Evolutionary conservation across 2,113 vertebrate species (phyloP), one percentile per base, ranked within the genome.

Genomic region (Glareola pratincola): DNA sequence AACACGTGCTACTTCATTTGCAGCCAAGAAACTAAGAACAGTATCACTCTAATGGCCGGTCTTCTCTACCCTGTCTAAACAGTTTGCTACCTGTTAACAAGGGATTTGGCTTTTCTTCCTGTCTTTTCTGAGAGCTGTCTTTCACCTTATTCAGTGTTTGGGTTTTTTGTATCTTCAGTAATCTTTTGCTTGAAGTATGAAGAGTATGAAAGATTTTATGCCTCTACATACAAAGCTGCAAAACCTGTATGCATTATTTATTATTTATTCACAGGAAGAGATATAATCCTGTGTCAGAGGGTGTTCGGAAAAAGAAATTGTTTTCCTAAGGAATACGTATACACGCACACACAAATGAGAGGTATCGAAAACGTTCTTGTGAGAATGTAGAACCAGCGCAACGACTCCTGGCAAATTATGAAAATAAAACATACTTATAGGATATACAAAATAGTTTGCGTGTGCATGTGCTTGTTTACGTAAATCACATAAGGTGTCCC

Each of bases 231-330:
- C 37, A 79, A 72, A 92, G 41, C 53, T 84, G 66, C 72, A 82
- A 85, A 83, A 66, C 20, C 41, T 67, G 20, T 56, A 39, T 79
- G 56, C 66, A 57, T 97, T 89, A 77, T 92, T 87, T 94, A 71
- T 94, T 91, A 50, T 23, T 79, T 88, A 85, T 90, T 97, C 62
- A 90, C 56, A 82, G 54, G 48, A 85, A 68, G 71, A 90, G 20
- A 47, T 43, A 68, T 1, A 78, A 64, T 79, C 67, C 59, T 66
- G 36, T 92, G 66, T 94, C 71, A 90, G 48, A 85, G 67, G 29
- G 71, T 76, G 71, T 94, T 93, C 57, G 93, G 75, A 67, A 92
- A 88, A 96, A 68, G 41, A 88, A 91, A 88, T 90, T 80, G 19
- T 88, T 95, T 93, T 92, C 47, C 60, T 57, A 54, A 37, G n/a